Base-by-base conservation (phyloP, 2,113 vertebrate species). In the Brevimyrus niger region DNA sequence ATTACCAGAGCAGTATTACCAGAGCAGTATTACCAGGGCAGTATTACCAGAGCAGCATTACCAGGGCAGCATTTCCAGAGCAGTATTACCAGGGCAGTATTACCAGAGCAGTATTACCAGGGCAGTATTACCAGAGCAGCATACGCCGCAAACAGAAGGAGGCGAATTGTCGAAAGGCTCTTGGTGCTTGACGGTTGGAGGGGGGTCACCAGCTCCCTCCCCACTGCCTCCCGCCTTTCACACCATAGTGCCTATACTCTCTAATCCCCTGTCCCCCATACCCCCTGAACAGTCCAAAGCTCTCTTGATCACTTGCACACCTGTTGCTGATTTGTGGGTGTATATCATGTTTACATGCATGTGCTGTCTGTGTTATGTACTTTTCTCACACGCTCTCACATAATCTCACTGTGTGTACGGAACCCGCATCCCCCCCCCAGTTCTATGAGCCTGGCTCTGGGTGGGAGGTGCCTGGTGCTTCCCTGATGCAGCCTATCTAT, bases 121-220 rank as follows among this genome's bases (percentile, higher is more conserved):
- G 42, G 42, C n/a, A n/a, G n/a, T n/a, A n/a, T n/a, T 42, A 42
- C 42, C 31, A 91, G 88, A 90, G 92, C 91, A 89, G 44, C 92
- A 93, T 94, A 93, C 94, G 94, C 95, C 94, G 69, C 94, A 82
- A 89, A 89, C 13, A 44, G 88, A 92, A 88, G 80, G 92, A 17
- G 13, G 50, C 50, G 51, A 5, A 19, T 19, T 1, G 51, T 0
- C 1, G 17, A 19, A 19, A 19, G 51, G 50, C 58, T 88, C 2
- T 69, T 23, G 38, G 31, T 44, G 38, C 0, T 31, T 87, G 10
- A 51, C 3, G 10, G 86, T 38, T 27, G 4, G 19, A 19, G 35
- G 27, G 19, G 27, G 3, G 11, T 42, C 42, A 5, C 7, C 6
- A 27, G 42, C 13, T 53, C 38, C 3, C 19, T 73, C 19, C 27